Evolutionary conservation across 2,888 invertebrate species (phyloP), one percentile per base, ranked within the genome.

Genomic region (Villa cingulata): DNA sequence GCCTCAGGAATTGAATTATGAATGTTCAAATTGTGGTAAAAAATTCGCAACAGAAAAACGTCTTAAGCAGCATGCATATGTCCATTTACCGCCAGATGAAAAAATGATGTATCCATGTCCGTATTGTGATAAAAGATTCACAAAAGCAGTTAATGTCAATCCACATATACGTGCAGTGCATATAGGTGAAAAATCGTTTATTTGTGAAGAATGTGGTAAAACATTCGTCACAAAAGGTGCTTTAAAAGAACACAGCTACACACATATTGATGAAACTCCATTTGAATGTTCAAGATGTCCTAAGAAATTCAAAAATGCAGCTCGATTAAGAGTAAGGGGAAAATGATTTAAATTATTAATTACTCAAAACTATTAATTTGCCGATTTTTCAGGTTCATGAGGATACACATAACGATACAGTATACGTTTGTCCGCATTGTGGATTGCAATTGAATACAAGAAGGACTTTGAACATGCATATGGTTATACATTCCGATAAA

Each of bases 141-240:
- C 49, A 23, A 51, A 49, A 40, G 16, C 48, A 2, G 43, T 43
- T 15, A 51, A 49, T 43, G 43, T 51, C 14, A 42, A 45, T 14
- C 41, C 46, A 2, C 53, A 55, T 43, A 48, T 54, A 10, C 48
- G 50, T 16, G 59, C 63, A 1, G 59, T 65, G 29, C 68, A 68
- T 46, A 57, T 60, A 3, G 63, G 65, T 32, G 58, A 59, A 14
- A 64, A 70, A 46, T 71, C 71, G 1, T 73, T 62, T 51, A 64
- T 71, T 15, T 73, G 73, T 51, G 71, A 72, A 48, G 63, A 66
- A 48, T 73, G 73, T 54, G 72, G 72, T 0, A 67, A 70, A 46
- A 64, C 68, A 15, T 64, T 72, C 17, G 70, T 70, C 29, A 70
- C 72, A 4, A 66, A 68, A 41, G 71, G 72, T 2, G 70, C 72